A percentile compares a stretch with the other conserved stretches of the same genome.
These are phyloP conservation scores for Sturnus vulgaris DNA, from an alignment of 2,113 vertebrate species.

Conservation along the genomic window DNA sequence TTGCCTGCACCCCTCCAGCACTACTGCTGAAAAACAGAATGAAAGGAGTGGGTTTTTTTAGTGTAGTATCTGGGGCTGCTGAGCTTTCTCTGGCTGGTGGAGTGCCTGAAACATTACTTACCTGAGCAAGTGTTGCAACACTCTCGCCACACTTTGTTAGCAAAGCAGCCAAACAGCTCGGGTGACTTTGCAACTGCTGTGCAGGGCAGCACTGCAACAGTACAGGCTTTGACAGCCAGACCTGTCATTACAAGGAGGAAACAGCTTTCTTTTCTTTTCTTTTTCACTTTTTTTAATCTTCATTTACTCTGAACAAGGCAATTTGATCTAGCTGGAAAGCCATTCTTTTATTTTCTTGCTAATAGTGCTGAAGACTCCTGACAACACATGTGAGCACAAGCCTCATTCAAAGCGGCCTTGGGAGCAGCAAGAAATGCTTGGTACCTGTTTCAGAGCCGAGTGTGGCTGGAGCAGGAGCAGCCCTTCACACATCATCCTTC, in stretches of 20 bases:
- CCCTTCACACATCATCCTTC: not conserved
- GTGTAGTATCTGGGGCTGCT: too few species aligned
- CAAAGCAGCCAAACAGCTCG: not conserved
- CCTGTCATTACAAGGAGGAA: not conserved
- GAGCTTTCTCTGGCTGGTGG: not conserved
- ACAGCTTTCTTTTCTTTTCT: not conserved
- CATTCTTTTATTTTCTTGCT: not conserved
- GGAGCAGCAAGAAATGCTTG: not conserved
- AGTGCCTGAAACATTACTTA: not conserved
- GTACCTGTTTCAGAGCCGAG: not conserved
- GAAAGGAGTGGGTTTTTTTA: not conserved
- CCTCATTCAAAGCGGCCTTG: not conserved
- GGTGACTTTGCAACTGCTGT: not conserved
- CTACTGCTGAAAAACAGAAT: not conserved
- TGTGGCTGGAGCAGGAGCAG: not conserved
- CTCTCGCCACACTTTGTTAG: not conserved
- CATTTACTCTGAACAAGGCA: constrained; percentile 34
- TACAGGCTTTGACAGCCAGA: not conserved
- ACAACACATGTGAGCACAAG: not conserved
- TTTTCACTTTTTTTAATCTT: not conserved
- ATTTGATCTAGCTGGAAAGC: constrained; percentile 49
- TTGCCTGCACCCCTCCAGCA: accelerated
- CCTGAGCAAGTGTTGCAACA: not conserved
- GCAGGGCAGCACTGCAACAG: not conserved
- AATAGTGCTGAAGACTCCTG: constrained; percentile 8